Conservation (phyloP, 2,888 invertebrate genomes). For the Arctia plantaginis region DNA sequence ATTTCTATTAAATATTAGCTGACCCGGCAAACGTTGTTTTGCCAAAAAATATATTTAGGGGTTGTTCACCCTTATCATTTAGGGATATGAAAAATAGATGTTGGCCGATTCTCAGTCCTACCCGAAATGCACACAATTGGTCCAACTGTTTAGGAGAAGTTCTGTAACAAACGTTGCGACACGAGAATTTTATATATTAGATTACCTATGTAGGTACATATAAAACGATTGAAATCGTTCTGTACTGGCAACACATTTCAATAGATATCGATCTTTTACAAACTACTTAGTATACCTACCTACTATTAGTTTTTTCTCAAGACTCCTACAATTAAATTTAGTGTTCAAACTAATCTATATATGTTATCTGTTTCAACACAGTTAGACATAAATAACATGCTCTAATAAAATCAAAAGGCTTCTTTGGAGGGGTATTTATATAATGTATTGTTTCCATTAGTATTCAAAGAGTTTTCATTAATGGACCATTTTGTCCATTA, state of each 20-base stretch:
- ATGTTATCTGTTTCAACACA: background rate
- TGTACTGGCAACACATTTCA: background rate
- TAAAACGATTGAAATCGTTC: background rate
- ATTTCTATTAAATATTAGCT: background rate
- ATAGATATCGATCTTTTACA: background rate
- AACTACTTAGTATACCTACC: background rate
- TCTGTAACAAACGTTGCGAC: no score
- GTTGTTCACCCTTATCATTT: no score
- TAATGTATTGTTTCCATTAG: slow-evolving; percentile 48
- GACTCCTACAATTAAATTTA: background rate
- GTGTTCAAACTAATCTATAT: background rate
- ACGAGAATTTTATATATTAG: no score
- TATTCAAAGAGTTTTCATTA: slow-evolving; percentile 57
- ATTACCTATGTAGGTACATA: no score
- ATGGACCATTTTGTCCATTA: slow-evolving; percentile 62
- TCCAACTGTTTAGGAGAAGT: no score
- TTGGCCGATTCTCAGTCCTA: no score
- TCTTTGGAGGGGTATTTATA: slow-evolving; percentile 3
- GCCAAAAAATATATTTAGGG: no score
- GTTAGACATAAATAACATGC: slow-evolving; percentile 29
- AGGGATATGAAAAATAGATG: no score
- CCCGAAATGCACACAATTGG: no score
- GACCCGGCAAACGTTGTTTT: no score
- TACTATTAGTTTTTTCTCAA: background rate
- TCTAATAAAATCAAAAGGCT: slow-evolving; percentile 25